Percentiles rank a stretch among this genome's conserved stretches.
phyloP scores from a whole-genome alignment of 2,113 vertebrate species.

The Puffinus mauretanicus region DNA sequence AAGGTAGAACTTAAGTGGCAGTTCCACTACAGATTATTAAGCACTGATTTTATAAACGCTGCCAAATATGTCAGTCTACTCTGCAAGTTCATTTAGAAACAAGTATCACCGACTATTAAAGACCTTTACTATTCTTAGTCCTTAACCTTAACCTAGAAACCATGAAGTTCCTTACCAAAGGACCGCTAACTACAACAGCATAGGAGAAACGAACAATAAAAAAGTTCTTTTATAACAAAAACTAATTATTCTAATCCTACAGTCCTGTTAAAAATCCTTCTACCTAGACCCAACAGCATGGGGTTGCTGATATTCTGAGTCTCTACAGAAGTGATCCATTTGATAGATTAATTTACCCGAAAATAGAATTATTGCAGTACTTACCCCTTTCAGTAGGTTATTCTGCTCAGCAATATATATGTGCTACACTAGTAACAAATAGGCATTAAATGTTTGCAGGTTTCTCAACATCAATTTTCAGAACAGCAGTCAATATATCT shows the following conservation, averaged over 20 bases:
- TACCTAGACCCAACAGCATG: background rate
- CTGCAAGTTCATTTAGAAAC: background rate
- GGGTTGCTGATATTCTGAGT: background rate
- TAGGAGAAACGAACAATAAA: background rate
- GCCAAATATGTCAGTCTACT: background rate
- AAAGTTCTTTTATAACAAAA: background rate
- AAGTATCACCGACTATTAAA: background rate
- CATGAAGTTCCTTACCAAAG: background rate
- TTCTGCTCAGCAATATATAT: background rate
- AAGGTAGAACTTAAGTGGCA: background rate
- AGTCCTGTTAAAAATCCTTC: background rate
- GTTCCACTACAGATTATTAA: background rate
- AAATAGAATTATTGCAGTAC: background rate
- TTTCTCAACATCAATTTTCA: background rate
- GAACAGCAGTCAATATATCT: background rate
- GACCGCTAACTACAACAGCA: background rate
- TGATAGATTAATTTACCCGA: background rate
- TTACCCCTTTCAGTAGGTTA: background rate
- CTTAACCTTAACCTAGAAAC: background rate
- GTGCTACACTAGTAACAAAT: background rate
- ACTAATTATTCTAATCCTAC: background rate
- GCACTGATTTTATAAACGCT: background rate
- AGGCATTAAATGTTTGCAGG: background rate
- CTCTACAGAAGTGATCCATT: background rate
- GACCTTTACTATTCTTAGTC: background rate